A percentile compares a stretch with the other conserved stretches of the same genome.
Evolutionary conservation across 2,888 invertebrate genomes (phyloP).

Genomic region (Pseudococcus viburni): DNA sequence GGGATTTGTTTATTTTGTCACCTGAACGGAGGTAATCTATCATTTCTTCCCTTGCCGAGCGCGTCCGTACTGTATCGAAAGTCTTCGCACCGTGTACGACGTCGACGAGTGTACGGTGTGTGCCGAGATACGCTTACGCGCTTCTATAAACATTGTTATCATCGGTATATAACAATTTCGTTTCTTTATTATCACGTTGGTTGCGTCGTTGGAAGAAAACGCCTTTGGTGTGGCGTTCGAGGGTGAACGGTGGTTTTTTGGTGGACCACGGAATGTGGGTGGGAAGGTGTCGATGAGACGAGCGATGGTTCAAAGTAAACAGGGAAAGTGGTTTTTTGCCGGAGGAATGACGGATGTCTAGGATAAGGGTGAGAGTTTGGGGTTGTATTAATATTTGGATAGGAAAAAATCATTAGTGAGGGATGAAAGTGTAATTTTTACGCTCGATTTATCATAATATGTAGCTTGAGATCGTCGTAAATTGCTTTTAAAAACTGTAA

Average conservation of each 20-base stretch:
- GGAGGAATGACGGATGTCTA: neutral
- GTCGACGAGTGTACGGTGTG: neutral
- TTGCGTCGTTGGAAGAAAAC: neutral
- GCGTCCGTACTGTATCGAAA: neutral
- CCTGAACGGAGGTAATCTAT: constrained; percentile 66
- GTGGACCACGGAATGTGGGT: neutral
- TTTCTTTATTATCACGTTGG: constrained; percentile 62
- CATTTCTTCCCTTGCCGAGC: constrained; percentile 29
- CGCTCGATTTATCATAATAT: too few relatives aligned
- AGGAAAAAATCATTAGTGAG: too few relatives aligned
- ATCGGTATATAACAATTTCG: constrained; percentile 57
- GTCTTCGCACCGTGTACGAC: neutral
- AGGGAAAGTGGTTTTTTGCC: neutral
- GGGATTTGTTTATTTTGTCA: constrained; percentile 67
- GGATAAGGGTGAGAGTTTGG: too few relatives aligned
- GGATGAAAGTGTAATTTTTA: too few relatives aligned
- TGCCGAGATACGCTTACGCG: neutral
- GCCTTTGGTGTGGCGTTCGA: neutral
- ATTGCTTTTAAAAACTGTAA: too few relatives aligned
- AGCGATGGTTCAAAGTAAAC: neutral
- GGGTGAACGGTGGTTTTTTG: neutral
- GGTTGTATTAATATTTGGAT: too few relatives aligned
- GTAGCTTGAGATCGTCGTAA: too few relatives aligned
- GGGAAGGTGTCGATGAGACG: neutral
- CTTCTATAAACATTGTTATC: constrained; percentile 60